phyloP scores from a whole-genome alignment of 2,888 invertebrate species.

The Amaurobius ferox region DNA sequence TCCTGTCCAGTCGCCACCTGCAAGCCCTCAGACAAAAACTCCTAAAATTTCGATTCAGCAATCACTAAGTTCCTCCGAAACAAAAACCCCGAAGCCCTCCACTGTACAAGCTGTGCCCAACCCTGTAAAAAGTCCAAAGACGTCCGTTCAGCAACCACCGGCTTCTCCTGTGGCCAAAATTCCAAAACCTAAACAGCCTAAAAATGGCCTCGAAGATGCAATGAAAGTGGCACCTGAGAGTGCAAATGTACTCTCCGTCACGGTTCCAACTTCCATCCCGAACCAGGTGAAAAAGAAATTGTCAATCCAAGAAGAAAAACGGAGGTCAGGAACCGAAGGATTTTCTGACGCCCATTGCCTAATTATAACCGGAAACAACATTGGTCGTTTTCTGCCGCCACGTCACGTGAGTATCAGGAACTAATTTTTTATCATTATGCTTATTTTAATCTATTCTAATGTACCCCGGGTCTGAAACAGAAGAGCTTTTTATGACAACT shows the following conservation, averaged over 20 bases:
- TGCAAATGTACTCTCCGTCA: constrained; percentile 5
- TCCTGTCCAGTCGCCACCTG: not conserved
- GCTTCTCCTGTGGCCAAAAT: not conserved
- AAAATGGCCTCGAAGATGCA: constrained; percentile 31
- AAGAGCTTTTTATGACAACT: constrained; percentile 21
- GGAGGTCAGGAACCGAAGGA: constrained; percentile 55
- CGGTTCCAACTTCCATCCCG: constrained; percentile 13
- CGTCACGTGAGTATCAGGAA: constrained; percentile 57
- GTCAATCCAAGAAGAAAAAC: constrained; percentile 62
- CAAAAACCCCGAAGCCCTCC: not conserved
- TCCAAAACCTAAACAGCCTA: constrained; percentile 19
- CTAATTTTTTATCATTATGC: constrained; percentile 29
- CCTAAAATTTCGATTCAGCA: not conserved
- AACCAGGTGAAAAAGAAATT: constrained; percentile 56
- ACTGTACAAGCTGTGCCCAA: not conserved
- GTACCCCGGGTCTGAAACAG: constrained; percentile 5
- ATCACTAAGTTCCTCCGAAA: not conserved
- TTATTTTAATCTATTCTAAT: constrained; percentile 52
- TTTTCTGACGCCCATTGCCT: constrained; percentile 59
- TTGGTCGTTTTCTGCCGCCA: constrained; percentile 64
- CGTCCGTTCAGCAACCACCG: constrained; percentile 1
- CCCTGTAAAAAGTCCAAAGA: constrained; percentile 23
- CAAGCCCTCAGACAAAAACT: constrained; percentile 5
- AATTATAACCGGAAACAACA: constrained; percentile 63
- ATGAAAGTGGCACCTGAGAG: constrained; percentile 26